Evolutionary conservation across 2,113 vertebrate species (phyloP), one percentile per base, ranked within the genome.

Genomic region (Proterorhinus semilunaris): DNA sequence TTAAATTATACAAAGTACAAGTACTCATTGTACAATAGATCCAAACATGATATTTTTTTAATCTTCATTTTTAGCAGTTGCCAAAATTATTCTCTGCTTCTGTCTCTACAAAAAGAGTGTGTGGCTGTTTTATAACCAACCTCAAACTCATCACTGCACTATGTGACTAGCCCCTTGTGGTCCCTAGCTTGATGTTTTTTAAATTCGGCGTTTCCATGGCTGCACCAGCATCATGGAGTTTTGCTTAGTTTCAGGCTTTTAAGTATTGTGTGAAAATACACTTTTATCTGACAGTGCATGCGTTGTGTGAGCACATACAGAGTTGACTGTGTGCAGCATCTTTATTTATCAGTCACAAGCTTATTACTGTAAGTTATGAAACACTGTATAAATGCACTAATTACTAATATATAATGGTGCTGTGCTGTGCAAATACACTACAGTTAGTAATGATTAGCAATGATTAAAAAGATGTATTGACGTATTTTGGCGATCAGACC

Each of bases 201-300:
- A 61, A 61, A 16, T 42, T n/a, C 42, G 11, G 49, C n/a, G 58
- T 61, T 61, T 61, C 58, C 58, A 61, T 61, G 58, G 58, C 13
- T 15, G 42, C 58, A 61, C 58, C 12, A 45, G n/a, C 42, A 61
- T 43, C 58, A n/a, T 61, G 42, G 42, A 61, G 42, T 61, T 61
- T 15, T 61, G 43, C 42, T 61, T 45, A n/a, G 58, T 44, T 61
- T 61, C 36, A 12, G 11, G 55, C 55, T 58, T 58, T 42, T 58
- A 27, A 42, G 55, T 42, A 11, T 6, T 6, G 4, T 45, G 13
- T 10, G 13, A 43, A 61, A 61, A 61, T 61, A 4, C 15, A 44
- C 58, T 61, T 61, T 61, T 61, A 61, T 61, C 42, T 45, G 42
- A 13, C 55, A 42, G 17, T 12, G 58, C 58, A n/a, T 61, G 58